These are phyloP conservation scores for Capromys pilorides DNA, from an alignment of 2,797 vertebrate genomes.

Conservation along the genomic window DNA sequence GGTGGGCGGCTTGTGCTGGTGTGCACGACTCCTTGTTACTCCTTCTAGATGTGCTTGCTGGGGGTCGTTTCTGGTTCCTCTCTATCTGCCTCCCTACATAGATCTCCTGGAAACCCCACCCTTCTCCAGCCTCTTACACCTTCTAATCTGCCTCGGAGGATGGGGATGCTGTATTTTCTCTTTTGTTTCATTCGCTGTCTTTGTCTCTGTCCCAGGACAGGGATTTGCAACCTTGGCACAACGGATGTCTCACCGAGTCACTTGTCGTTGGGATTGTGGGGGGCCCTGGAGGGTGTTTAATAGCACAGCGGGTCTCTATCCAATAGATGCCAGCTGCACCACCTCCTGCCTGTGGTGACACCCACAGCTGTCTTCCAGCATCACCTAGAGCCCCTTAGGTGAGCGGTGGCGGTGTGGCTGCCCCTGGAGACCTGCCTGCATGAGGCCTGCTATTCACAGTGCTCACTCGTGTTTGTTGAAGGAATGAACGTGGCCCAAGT, in stretches of 20 bases:
- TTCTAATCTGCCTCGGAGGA: accelerated
- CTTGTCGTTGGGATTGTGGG: neutral
- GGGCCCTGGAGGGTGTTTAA: accelerated
- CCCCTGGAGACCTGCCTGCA: neutral
- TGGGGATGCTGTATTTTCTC: accelerated
- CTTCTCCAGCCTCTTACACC: neutral
- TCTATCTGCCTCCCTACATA: neutral
- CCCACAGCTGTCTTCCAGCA: neutral
- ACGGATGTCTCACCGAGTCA: accelerated
- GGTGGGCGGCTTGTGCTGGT: neutral
- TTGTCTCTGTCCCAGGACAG: neutral
- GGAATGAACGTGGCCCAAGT: neutral
- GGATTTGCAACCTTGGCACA: accelerated
- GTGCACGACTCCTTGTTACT: neutral
- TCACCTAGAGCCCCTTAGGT: neutral
- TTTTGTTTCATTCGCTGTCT: neutral
- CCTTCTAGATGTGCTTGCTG: neutral
- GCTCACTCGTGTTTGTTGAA: neutral
- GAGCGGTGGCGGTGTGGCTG: accelerated
- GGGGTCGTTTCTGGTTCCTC: neutral
- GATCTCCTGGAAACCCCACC: neutral
- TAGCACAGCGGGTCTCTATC: neutral
- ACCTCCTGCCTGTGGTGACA: neutral
- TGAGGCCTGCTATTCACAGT: neutral
- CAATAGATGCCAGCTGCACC: too few relatives aligned